These are phyloP conservation scores for Turritopsis dohrnii DNA, from an alignment of 30 jellyfish, hydroid and myxozoan species.

Conservation along the genomic window DNA sequence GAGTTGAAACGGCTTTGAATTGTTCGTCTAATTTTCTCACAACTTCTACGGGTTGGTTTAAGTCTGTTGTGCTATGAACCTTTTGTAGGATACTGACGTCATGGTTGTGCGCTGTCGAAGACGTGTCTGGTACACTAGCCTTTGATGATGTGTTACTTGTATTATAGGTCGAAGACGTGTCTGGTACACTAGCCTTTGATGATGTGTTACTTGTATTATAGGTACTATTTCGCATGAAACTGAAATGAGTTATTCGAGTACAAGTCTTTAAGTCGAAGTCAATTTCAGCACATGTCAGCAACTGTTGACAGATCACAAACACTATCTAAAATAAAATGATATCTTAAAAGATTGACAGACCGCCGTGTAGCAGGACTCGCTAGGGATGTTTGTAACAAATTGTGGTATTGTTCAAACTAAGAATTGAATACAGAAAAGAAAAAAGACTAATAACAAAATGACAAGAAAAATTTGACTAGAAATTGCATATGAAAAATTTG, in stretches of 20 bases:
- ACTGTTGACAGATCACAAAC: constrained; percentile 56
- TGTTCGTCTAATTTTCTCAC: constrained; percentile 1
- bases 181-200: not conserved
- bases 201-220: not conserved
- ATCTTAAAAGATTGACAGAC: too few relatives aligned
- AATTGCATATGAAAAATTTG: too few relatives aligned
- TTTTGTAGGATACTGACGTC: not conserved
- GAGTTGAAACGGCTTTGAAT: constrained; percentile 9
- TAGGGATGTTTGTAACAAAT: too few relatives aligned
- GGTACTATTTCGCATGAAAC: constrained; percentile 26
- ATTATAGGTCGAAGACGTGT: not conserved
- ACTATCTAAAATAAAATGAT: constrained; percentile 46
- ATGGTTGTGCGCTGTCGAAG: not conserved
- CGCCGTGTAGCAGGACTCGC: too few relatives aligned
- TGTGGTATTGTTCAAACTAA: too few relatives aligned
- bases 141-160: not conserved
- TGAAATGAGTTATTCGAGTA: constrained; percentile 17
- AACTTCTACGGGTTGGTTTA: not conserved
- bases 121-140: not conserved
- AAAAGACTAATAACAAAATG: too few relatives aligned
- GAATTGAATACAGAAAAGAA: too few relatives aligned
- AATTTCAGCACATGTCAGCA: constrained; percentile 56
- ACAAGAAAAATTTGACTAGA: too few relatives aligned
- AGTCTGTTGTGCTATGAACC: not conserved
- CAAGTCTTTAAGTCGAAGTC: constrained; percentile 41